These are phyloP conservation scores for Heliornis fulica DNA, from an alignment of 2,113 vertebrate genomes.

Conservation along the genomic window DNA sequence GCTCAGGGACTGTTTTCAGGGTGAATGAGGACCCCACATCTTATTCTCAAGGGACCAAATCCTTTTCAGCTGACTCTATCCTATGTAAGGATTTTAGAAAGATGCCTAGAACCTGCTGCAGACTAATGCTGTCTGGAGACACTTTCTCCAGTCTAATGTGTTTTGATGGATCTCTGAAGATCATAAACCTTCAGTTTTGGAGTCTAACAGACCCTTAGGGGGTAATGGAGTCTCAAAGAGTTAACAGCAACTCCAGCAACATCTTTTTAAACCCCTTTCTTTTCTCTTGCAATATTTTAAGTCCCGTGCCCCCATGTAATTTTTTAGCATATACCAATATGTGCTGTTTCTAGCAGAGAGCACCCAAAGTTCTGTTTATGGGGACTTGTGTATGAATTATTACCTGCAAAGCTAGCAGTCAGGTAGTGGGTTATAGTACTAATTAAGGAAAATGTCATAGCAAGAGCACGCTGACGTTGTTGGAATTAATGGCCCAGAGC, in stretches of 20 bases:
- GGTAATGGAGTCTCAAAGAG: neutral
- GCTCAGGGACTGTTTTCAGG: neutral
- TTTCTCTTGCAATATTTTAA: neutral
- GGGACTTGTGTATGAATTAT: slow-evolving; percentile 41
- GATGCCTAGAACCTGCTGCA: neutral
- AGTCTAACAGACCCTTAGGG: neutral
- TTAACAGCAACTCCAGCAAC: neutral
- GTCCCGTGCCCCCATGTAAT: neutral
- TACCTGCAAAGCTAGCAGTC: slow-evolving; percentile 45
- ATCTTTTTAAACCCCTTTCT: neutral
- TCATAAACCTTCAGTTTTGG: neutral
- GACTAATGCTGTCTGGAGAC: neutral
- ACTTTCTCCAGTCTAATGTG: neutral
- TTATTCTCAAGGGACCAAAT: neutral
- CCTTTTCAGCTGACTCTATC: neutral
- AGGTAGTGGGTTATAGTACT: slow-evolving; percentile 46
- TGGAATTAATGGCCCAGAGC: slow-evolving; percentile 69
- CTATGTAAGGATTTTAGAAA: neutral
- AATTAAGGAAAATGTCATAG: slow-evolving; percentile 68
- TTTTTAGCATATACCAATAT: neutral
- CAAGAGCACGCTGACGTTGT: slow-evolving; percentile 66
- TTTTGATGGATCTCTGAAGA: neutral
- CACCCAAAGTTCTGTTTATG: slow-evolving; percentile 27
- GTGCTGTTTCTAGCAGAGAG: neutral
- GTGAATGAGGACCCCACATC: neutral